Percentiles rank a stretch among this genome's conserved stretches.
phyloP scores from a whole-genome alignment of 30 jellyfish, hydroid and myxozoan species.

The Rhopilema esculentum region DNA sequence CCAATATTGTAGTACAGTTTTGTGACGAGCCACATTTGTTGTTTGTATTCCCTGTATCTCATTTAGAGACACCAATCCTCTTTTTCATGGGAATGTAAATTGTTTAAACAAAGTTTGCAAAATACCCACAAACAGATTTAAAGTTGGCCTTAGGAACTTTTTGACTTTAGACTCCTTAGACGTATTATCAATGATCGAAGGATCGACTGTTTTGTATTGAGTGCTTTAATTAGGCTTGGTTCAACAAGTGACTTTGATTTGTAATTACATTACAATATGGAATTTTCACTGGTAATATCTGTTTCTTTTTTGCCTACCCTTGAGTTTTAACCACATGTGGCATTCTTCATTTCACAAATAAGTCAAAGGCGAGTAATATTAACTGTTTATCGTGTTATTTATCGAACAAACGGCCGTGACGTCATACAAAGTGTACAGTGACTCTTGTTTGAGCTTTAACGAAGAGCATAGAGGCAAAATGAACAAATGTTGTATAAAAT shows the following conservation, averaged over 20 bases:
- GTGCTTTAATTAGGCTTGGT: slow-evolving; percentile 40
- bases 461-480: no score
- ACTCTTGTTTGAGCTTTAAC: no score
- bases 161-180: neutral
- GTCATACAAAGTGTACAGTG: no score
- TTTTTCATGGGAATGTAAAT: no score
- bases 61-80: no score
- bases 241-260: slow-evolving; percentile 45
- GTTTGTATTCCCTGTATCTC: no score
- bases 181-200: neutral
- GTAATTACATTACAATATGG: slow-evolving; percentile 49
- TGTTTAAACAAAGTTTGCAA: neutral
- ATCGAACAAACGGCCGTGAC: no score
- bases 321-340: neutral
- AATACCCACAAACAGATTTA: neutral
- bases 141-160: neutral
- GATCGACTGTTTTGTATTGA: neutral
- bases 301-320: neutral
- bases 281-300: slow-evolving; percentile 26
- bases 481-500: no score
- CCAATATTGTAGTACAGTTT: no score
- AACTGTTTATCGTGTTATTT: no score
- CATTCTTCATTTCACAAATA: neutral
- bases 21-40: no score
- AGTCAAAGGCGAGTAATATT: no score